Base-by-base conservation (phyloP, 1,140 invertebrate species). In the Eueides isabella region DNA sequence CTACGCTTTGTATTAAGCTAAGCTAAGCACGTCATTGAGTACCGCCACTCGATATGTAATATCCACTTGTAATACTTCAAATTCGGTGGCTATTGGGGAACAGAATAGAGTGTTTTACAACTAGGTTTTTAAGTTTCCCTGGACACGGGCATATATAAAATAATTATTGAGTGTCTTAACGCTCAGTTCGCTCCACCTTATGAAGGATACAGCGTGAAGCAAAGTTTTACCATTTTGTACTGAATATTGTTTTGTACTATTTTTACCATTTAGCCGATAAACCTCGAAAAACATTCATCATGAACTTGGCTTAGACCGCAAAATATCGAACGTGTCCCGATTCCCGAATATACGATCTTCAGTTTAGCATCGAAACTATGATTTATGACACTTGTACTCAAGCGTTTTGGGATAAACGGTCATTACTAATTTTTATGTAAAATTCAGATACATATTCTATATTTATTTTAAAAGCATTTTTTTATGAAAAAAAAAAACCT, bases 281-380 rank as follows among this genome's bases (percentile, higher is more conserved):
- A 44, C 41, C 16, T n/a, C 41, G n/a, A 44, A 5, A 44, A 16
- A 19, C 41, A 44, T 44, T 44, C n/a, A 44, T 44, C 41, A 44
- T 44, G 41, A 44, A 44, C 16, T 44, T 44, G 41, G 41, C 41
- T 44, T 19, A 44, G n/a, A 44, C n/a, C n/a, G 41, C n/a, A 44
- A 44, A 44, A 44, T 44, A 44, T 44, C n/a, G n/a, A 44, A 44
- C 41, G 41, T 44, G 41, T 44, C 1, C n/a, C n/a, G 41, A 38
- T 19, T n/a, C n/a, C n/a, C n/a, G 41, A 44, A 44, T 19, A 16
- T 19, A 44, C n/a, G 41, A 14, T 44, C 41, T 44, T 44, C 41
- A 44, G 41, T 44, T 44, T 44, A 44, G 41, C 14, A 44, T 44
- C 41, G n/a, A 14, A 44, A 44, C 12, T 44, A 9, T n/a, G 41